These are phyloP conservation scores for Dendroctonus ponderosae DNA, from an alignment of 1,140 invertebrate species.

Conservation along the genomic window DNA sequence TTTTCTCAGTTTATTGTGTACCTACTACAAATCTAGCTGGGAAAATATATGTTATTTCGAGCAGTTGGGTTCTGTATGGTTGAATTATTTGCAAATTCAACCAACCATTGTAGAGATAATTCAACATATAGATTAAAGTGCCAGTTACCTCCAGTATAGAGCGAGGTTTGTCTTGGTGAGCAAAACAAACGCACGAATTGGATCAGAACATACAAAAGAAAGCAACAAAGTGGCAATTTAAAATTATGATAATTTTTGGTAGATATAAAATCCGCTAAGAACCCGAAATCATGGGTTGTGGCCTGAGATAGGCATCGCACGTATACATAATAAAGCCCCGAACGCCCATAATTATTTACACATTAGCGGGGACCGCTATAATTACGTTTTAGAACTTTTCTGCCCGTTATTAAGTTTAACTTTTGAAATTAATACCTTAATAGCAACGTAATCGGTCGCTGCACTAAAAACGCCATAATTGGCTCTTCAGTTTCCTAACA, in stretches of 20 bases:
- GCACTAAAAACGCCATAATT: conserved; percentile 33
- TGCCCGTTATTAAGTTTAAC: conserved; percentile 27
- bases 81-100: too few species aligned
- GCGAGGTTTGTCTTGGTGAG: too few species aligned
- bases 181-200: too few species aligned
- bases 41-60: too few species aligned
- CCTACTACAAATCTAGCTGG: too few species aligned
- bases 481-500: conserved; percentile 32
- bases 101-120: too few species aligned
- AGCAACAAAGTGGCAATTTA: conserved; percentile 21
- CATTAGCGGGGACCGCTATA: conserved; percentile 27
- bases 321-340: conserved; percentile 27
- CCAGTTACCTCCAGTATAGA: too few species aligned
- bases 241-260: conserved; percentile 32
- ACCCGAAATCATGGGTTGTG: conserved; percentile 22
- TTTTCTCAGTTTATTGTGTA: too few species aligned
- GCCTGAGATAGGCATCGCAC: conserved; percentile 24
- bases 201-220: background rate
- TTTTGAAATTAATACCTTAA: conserved; percentile 33
- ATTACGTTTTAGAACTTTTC: conserved; percentile 30
- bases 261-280: conserved; percentile 22
- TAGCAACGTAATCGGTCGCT: conserved; percentile 28
- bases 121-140: too few species aligned
- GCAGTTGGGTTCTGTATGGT: too few species aligned
- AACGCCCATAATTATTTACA: conserved; percentile 30